Base-by-base conservation (phyloP, 1,140 invertebrate genomes). In the Zaprionus tsacasi region DNA sequence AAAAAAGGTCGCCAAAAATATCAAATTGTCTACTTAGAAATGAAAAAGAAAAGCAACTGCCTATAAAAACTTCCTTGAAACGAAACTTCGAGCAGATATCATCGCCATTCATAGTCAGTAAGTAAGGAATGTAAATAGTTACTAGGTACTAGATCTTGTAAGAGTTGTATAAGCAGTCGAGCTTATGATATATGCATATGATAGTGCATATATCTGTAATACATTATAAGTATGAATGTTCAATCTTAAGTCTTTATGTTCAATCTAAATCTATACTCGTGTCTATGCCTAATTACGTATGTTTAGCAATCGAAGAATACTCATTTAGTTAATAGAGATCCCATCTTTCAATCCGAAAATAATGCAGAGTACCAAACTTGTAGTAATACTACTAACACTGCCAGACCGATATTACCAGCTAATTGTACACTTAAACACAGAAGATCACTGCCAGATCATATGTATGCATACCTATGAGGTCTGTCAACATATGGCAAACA, bases 251-350 rank as follows among this genome's bases (percentile, higher is more conserved):
- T 21, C n/a, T 45, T 59, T 40, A 27, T 75, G 71, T 79, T 40
- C 30, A 67, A 13, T 30, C 27, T 30, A 30, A 43, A 43, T n/a
- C n/a, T 43, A 8, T 43, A 45, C 40, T 45, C 40, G 40, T 45
- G n/a, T 45, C 73, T 63, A 70, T 56, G 54, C 50, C 21, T 63
- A 63, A 63, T 61, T 70, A 70, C 56, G 38, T 73, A 69, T 60
- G 52, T 59, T 70, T 70, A 67, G 60, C 67, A 63, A 71, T 81
- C 56, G 13, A 64, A 68, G 25, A 74, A 87, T 88, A 88, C 82
- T 88, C 85, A 83, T 85, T 50, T 50, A 81, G 69, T 77, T 85
- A 66, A 45, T 80, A 81, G 74, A 61, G 73, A 36, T 54, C 54
- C 17, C 35, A 45, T 50, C 70, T 13, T 43, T 43, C 17, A 80